These are phyloP conservation scores for Petrophora chlorosata DNA, from an alignment of 2,888 invertebrate genomes.

Conservation along the genomic window DNA sequence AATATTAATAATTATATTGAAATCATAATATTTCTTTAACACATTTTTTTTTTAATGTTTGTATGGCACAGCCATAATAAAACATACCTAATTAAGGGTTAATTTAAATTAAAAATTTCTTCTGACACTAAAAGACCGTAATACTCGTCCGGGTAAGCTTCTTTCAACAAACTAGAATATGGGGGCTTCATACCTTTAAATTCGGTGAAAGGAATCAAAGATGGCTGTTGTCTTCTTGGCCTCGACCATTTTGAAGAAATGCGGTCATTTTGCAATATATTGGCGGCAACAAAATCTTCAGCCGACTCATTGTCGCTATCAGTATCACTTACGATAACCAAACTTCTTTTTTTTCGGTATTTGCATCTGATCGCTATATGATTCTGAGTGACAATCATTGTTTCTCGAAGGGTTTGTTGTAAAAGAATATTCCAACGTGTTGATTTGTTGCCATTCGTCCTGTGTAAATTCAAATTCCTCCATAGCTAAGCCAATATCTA, in stretches of 20 bases:
- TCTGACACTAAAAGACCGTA: conserved; percentile 4
- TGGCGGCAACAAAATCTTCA: conserved; percentile 43
- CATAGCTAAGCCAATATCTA: conserved; percentile 23
- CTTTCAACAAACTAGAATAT: conserved; percentile 5
- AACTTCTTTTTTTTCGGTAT: conserved; percentile 42
- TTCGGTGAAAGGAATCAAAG: conserved; percentile 39
- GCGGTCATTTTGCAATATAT: conserved; percentile 29
- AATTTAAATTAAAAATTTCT: too few species aligned
- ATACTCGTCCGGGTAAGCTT: conserved; percentile 3
- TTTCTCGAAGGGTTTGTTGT: conserved; percentile 38
- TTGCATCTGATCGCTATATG: conserved; percentile 39
- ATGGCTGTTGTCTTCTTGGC: conserved; percentile 42
- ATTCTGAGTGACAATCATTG: conserved; percentile 37
- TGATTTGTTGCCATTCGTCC: conserved; percentile 40
- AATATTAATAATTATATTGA: conserved; percentile 4
- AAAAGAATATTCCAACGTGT: conserved; percentile 39
- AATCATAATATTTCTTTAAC: not conserved
- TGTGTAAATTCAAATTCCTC: conserved; percentile 42
- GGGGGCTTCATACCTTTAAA: not conserved
- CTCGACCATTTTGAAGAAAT: conserved; percentile 35
- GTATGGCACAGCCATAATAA: conserved; percentile 8
- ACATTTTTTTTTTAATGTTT: conserved; percentile 11
- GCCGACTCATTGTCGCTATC: conserved; percentile 37
- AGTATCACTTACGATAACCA: conserved; percentile 42
- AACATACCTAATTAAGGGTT: conserved; percentile 13